These are phyloP conservation scores for Pogonomyrmex californicus DNA, from an alignment of 1,140 invertebrate species.

Conservation along the genomic window DNA sequence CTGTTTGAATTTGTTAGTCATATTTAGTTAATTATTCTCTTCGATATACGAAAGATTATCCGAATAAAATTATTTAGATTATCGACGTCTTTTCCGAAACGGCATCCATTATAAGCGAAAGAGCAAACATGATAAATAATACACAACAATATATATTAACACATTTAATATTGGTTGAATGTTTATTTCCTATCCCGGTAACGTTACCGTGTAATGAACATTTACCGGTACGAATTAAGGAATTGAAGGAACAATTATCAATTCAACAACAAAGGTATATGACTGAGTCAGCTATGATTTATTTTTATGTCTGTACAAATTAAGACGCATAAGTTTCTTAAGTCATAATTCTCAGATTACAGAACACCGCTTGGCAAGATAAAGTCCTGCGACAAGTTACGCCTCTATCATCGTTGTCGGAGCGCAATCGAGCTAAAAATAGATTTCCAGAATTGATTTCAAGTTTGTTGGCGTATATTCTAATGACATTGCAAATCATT, in stretches of 20 bases:
- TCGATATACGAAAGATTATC: no score
- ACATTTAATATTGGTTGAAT: constrained; percentile 78
- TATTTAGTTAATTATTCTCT: not conserved
- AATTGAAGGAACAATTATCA: constrained; percentile 69
- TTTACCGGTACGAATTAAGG: constrained; percentile 67
- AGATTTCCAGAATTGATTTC: constrained; percentile 75
- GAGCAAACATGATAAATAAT: constrained; percentile 81
- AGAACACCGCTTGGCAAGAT: constrained; percentile 76
- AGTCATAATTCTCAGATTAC: constrained; percentile 62
- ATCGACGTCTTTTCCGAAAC: constrained; percentile 76
- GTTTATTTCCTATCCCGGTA: constrained; percentile 70
- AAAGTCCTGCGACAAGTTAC: constrained; percentile 66
- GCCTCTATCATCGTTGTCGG: constrained; percentile 57
- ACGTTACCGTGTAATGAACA: constrained; percentile 73
- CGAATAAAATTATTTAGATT: constrained; percentile 48
- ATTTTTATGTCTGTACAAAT: not conserved
- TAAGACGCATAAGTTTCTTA: not conserved
- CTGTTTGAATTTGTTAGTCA: not conserved
- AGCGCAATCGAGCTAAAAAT: constrained; percentile 74
- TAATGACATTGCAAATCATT: not conserved
- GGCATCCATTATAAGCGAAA: constrained; percentile 67
- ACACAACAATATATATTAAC: constrained; percentile 77
- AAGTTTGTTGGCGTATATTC: constrained; percentile 11
- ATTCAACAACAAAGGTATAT: constrained; percentile 71
- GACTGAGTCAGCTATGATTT: not conserved